These are phyloP conservation scores for Poeciliopsis gracilis DNA, from an alignment of 2,797 vertebrate genomes.

Conservation along the genomic window DNA sequence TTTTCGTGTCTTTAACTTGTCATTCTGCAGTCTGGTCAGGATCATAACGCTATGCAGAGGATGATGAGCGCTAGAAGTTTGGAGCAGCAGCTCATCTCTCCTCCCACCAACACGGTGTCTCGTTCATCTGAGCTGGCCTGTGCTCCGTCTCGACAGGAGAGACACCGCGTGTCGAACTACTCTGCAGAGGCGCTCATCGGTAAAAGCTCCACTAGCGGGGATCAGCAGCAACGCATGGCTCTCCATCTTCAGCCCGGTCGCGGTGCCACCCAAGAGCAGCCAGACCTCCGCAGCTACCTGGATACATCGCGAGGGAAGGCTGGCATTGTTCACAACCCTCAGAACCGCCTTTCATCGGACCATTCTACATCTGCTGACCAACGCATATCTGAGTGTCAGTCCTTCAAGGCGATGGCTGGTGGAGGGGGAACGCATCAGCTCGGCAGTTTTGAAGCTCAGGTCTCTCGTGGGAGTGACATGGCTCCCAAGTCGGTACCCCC, in stretches of 20 bases:
- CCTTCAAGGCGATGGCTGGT: constrained; percentile 87
- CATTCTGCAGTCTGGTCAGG: constrained; percentile 81
- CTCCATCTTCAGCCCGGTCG: constrained; percentile 88
- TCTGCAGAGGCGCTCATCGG: constrained; percentile 98
- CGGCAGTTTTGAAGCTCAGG: constrained; percentile 89
- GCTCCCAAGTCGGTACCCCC: constrained; percentile 84
- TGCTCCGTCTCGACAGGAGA: constrained; percentile 91
- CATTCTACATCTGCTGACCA: constrained; percentile 86
- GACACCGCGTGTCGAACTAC: constrained; percentile 96
- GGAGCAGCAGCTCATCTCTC: constrained; percentile 94
- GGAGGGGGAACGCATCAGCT: constrained; percentile 83
- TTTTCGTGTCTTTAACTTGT: background rate
- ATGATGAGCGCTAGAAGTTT: constrained; percentile 90
- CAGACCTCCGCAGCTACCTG: constrained; percentile 92
- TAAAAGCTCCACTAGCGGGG: constrained; percentile 88
- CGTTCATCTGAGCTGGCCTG: constrained; percentile 91
- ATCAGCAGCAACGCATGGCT: constrained; percentile 87
- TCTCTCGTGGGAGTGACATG: constrained; percentile 91
- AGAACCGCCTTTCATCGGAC: constrained; percentile 86
- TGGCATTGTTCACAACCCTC: constrained; percentile 87
- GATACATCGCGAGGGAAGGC: constrained; percentile 92
- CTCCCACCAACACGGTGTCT: constrained; percentile 86
- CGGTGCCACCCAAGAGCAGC: constrained; percentile 85
- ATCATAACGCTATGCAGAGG: constrained; percentile 92
- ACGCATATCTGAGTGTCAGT: constrained; percentile 89